phyloP scores from a whole-genome alignment of 2,113 vertebrate genomes.

The Ptilonorhynchus violaceus region DNA sequence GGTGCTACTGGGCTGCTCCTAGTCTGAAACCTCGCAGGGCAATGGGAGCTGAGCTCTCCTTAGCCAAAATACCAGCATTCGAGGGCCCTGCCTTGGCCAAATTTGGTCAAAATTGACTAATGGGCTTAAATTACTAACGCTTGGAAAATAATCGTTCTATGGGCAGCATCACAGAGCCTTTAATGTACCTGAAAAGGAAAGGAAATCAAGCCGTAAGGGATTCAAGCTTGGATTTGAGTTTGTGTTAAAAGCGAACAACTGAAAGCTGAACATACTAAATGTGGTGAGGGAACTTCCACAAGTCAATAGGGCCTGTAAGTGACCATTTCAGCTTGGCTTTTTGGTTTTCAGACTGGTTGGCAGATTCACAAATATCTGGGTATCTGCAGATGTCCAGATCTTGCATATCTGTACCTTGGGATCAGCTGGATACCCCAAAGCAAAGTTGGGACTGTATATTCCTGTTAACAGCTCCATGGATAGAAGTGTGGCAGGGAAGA shows the following conservation, averaged over 20 bases:
- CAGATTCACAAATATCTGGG: not conserved
- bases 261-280: not conserved
- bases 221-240: not conserved
- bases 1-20: not conserved
- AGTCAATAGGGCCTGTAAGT: not conserved
- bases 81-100: not conserved
- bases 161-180: not conserved
- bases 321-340: not conserved
- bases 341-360: not conserved
- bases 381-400: not conserved
- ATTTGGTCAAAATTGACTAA: not conserved
- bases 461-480: not conserved
- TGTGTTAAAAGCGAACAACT: accelerated
- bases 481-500: not conserved
- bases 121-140: not conserved
- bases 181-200: not conserved
- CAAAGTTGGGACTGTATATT: not conserved
- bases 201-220: not conserved
- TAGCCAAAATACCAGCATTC: not conserved
- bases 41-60: not conserved
- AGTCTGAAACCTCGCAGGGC: not conserved
- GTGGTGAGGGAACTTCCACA: not conserved
- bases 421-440: not conserved
- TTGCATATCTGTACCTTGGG: not conserved
- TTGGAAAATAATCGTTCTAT: not conserved